Conservation (phyloP, 2,113 vertebrate species). For the Pituophis catenifer region DNA sequence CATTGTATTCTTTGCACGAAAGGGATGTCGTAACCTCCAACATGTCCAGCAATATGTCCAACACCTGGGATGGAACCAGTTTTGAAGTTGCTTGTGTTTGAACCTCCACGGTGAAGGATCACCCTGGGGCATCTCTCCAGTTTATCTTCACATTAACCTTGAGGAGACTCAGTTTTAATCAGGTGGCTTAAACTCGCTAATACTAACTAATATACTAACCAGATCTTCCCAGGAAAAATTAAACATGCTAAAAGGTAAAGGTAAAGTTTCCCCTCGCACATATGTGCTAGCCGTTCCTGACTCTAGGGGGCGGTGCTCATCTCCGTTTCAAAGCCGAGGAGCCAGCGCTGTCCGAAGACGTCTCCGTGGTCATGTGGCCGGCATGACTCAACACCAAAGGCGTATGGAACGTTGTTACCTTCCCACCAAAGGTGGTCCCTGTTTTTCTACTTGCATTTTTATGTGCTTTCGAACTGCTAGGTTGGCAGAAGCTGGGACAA, state of each 20-base stretch:
- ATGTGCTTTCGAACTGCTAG: too few species aligned
- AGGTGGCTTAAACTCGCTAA: neutral
- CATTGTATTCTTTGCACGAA: neutral
- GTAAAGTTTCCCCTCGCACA: too few species aligned
- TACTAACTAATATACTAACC: neutral
- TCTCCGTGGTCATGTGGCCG: too few species aligned
- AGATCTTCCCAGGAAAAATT: neutral
- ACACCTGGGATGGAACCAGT: neutral
- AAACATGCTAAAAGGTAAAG: neutral
- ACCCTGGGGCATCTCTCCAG: neutral
- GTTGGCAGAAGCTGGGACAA: too few species aligned
- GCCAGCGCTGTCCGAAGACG: too few species aligned
- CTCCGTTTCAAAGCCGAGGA: too few species aligned
- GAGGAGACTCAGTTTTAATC: neutral
- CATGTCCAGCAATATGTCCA: neutral
- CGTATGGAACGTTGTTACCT: too few species aligned
- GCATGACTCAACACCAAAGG: too few species aligned
- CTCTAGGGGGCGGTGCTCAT: too few species aligned
- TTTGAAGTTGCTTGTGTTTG: neutral
- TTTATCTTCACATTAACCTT: neutral
- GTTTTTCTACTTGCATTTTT: too few species aligned
- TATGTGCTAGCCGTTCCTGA: too few species aligned
- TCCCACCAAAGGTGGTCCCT: too few species aligned
- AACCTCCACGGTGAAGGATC: neutral
- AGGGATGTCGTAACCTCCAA: neutral